Percentiles rank a stretch among this genome's conserved stretches.
phyloP scores from a whole-genome alignment of 2,888 invertebrate genomes.

The Morinoia aosen region DNA sequence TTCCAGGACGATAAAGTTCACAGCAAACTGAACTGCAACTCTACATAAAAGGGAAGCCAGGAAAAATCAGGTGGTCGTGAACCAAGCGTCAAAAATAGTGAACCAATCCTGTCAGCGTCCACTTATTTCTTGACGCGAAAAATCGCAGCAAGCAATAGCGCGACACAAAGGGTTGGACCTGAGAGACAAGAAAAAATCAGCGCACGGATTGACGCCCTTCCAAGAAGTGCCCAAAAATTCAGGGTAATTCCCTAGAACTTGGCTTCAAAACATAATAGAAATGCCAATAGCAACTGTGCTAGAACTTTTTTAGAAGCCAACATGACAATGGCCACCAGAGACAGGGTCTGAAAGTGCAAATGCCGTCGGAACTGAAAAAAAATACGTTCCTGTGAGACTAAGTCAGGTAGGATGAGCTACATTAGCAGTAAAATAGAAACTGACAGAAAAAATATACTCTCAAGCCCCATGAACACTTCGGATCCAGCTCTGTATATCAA shows the following conservation, averaged over 20 bases:
- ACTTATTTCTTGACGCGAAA: constrained; percentile 32
- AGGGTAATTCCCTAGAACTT: neutral
- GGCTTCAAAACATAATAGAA: neutral
- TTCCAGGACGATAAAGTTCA: neutral
- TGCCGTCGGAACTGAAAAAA: neutral
- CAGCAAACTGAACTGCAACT: neutral
- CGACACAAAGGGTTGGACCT: constrained; percentile 5
- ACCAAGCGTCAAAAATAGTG: constrained; percentile 42
- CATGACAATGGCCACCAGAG: neutral
- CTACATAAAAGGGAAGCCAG: neutral
- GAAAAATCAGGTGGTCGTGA: constrained; percentile 18
- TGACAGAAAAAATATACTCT: neutral
- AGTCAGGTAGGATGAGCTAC: neutral
- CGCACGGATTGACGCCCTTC: constrained; percentile 27
- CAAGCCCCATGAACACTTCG: neutral
- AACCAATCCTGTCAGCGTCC: constrained; percentile 21
- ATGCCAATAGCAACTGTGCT: neutral
- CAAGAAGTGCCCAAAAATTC: constrained; percentile 20
- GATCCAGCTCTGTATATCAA: neutral
- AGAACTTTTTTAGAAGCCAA: neutral
- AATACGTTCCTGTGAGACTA: neutral
- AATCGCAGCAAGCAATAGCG: neutral
- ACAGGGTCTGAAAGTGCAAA: neutral
- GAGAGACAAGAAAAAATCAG: neutral
- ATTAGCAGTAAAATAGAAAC: neutral